A percentile compares a stretch with the other conserved stretches of the same genome.
These are phyloP conservation scores for Coranthus polyacanthus DNA, from an alignment of 2,797 vertebrate genomes.

Conservation along the genomic window DNA sequence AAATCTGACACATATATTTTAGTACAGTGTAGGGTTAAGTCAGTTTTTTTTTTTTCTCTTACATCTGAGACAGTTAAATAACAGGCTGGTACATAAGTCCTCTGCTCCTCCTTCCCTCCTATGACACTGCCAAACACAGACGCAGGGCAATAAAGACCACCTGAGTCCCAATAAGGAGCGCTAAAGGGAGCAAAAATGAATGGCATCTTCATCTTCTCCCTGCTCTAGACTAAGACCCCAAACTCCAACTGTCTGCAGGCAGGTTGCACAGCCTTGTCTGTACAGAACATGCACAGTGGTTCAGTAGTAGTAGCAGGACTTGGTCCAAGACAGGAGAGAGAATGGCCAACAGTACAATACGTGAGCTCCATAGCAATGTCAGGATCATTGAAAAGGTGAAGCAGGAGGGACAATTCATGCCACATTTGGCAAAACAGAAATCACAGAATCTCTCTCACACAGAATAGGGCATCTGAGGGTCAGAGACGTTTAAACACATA, in stretches of 20 bases:
- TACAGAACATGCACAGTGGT: slow-evolving; percentile 56
- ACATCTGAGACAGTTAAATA: slow-evolving; percentile 72
- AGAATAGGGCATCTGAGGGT: slow-evolving; percentile 32
- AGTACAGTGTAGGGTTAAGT: slow-evolving; percentile 81
- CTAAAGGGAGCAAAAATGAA: slow-evolving; percentile 45
- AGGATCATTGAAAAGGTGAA: slow-evolving; percentile 81
- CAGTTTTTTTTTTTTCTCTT: slow-evolving; percentile 57
- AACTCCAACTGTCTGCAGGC: slow-evolving; percentile 31
- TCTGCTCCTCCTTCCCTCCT: slow-evolving; percentile 77
- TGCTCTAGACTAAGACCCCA: slow-evolving; percentile 26
- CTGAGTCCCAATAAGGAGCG: slow-evolving; percentile 43
- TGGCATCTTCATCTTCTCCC: slow-evolving; percentile 38
- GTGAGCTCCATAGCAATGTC: slow-evolving; percentile 65
- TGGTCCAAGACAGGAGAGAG: slow-evolving; percentile 39
- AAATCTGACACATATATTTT: slow-evolving; percentile 84
- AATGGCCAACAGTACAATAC: slow-evolving; percentile 30
- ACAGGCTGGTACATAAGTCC: slow-evolving; percentile 70
- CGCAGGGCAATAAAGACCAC: slow-evolving; percentile 31
- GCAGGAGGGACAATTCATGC: slow-evolving; percentile 53
- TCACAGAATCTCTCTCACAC: slow-evolving; percentile 66
- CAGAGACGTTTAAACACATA: slow-evolving; percentile 61
- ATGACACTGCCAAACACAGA: slow-evolving; percentile 65
- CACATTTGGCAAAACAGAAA: slow-evolving; percentile 69
- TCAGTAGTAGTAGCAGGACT: slow-evolving; percentile 42
- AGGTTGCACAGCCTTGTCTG: slow-evolving; percentile 24